phyloP scores from a whole-genome alignment of 2,888 invertebrate genomes.

The Argynnis bischoffii region DNA sequence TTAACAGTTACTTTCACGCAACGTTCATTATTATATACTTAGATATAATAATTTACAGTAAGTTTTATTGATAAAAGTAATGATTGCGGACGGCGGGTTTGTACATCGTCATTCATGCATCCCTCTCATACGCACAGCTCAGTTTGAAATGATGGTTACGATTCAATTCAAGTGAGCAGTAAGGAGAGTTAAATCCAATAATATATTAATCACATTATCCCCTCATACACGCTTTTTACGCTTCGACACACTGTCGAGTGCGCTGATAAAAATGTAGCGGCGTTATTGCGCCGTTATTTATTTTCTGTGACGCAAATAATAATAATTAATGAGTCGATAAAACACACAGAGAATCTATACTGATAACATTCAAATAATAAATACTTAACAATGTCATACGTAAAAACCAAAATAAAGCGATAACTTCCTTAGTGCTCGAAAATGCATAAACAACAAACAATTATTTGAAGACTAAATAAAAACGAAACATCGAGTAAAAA shows the following conservation, averaged over 20 bases:
- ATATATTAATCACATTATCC: constrained; percentile 38
- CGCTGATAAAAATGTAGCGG: constrained; percentile 34
- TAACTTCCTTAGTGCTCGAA: constrained; percentile 74
- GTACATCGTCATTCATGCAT: constrained; percentile 58
- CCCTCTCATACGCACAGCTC: constrained; percentile 60
- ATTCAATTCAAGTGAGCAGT: constrained; percentile 59
- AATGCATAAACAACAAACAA: constrained; percentile 67
- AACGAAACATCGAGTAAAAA: constrained; percentile 48
- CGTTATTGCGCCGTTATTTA: constrained; percentile 33
- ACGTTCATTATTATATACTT: constrained; percentile 8
- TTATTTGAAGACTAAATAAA: constrained; percentile 62
- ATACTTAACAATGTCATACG: constrained; percentile 25
- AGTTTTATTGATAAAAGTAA: constrained; percentile 14
- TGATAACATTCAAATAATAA: constrained; percentile 33
- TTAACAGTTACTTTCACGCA: constrained; percentile 30
- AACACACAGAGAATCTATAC: constrained; percentile 29
- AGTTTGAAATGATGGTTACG: constrained; percentile 65
- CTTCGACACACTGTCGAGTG: constrained; percentile 29
- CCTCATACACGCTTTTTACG: constrained; percentile 27
- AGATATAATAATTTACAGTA: constrained; percentile 10
- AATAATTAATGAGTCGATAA: constrained; percentile 31
- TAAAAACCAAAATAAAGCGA: constrained; percentile 36
- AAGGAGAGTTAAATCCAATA: constrained; percentile 58
- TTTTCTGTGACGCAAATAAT: constrained; percentile 41
- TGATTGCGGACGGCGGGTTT: constrained; percentile 70